Percentiles rank a stretch among this genome's conserved stretches.
These are phyloP conservation scores for Phorcus lineatus DNA, from an alignment of 2,888 invertebrate species.

Conservation along the genomic window DNA sequence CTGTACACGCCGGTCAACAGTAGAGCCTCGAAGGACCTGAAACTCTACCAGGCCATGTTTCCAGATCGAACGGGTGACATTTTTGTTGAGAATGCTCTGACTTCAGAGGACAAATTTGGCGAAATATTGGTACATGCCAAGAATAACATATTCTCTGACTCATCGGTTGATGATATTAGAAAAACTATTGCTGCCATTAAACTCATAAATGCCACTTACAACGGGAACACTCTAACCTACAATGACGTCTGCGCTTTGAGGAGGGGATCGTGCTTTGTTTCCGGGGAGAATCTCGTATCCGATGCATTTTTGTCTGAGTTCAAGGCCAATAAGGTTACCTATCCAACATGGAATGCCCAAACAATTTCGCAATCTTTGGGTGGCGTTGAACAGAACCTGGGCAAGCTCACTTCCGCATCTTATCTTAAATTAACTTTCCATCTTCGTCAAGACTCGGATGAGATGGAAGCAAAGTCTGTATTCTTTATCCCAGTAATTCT, in stretches of 20 bases:
- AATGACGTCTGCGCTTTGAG: slow-evolving; percentile 30
- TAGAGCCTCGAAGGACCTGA: too few relatives aligned
- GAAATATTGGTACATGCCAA: too few relatives aligned
- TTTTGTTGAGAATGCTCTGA: too few relatives aligned
- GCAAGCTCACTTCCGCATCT: not conserved
- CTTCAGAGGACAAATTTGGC: too few relatives aligned
- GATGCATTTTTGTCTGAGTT: not conserved
- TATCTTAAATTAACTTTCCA: not conserved
- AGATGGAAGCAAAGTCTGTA: slow-evolving; percentile 2
- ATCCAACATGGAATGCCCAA: slow-evolving; percentile 31
- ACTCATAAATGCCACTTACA: not conserved
- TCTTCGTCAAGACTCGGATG: not conserved
- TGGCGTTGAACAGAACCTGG: not conserved
- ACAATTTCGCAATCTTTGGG: not conserved
- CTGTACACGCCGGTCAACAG: too few relatives aligned
- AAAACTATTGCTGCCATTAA: not conserved
- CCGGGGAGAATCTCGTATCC: slow-evolving; percentile 19
- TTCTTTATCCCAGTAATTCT: slow-evolving; percentile 50
- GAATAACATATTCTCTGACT: slow-evolving; percentile 9
- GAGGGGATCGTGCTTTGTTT: slow-evolving; percentile 17
- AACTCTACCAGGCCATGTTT: too few relatives aligned
- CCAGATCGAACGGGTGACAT: too few relatives aligned
- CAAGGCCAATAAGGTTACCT: slow-evolving; percentile 19
- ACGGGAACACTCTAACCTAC: slow-evolving; percentile 6
- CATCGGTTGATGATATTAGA: slow-evolving; percentile 17